Evolutionary conservation across 35 echinoderm and acorn worm species (phyloP).

Genomic region (Diadema setosum): DNA sequence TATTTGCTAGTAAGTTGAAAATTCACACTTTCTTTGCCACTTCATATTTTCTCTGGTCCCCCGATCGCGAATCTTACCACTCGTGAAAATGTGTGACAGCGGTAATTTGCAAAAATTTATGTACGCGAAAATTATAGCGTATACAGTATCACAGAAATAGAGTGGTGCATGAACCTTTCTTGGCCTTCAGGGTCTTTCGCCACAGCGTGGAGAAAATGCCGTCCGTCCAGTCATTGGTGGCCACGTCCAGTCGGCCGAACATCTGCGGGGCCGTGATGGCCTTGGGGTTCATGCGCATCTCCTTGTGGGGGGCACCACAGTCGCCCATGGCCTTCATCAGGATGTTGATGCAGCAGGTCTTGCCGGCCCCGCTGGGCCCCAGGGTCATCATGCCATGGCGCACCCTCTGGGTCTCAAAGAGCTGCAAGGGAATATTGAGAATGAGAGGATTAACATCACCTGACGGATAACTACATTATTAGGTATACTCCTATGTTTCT

Average conservation of each 20-base stretch:
- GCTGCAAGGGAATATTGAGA: slow-evolving; percentile 24
- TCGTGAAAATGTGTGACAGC: too few species aligned
- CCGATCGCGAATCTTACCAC: too few species aligned
- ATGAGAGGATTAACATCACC: neutral
- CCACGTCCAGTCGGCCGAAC: slow-evolving; percentile 93
- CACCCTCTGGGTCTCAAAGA: slow-evolving; percentile 92
- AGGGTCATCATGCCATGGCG: slow-evolving; percentile 97
- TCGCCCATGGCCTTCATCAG: slow-evolving; percentile 99
- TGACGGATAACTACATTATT: neutral
- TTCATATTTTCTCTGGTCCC: too few species aligned
- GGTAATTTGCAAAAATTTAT: too few species aligned
- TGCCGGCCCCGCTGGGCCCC: slow-evolving; percentile 89
- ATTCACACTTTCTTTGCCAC: too few species aligned
- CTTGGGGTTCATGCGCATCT: slow-evolving; percentile 95
- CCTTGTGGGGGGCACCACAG: slow-evolving; percentile 80
- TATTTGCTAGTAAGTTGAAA: too few species aligned
- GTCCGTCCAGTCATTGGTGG: slow-evolving; percentile 98
- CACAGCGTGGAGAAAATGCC: slow-evolving; percentile 96
- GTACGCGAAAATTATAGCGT: too few species aligned
- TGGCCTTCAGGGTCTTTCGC: slow-evolving; percentile 91
- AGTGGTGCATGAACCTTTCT: slow-evolving; percentile 63
- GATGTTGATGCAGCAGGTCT: slow-evolving; percentile 88
- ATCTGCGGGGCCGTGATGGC: slow-evolving; percentile 97
- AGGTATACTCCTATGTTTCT: too few species aligned
- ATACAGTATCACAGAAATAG: neutral